phyloP scores from a whole-genome alignment of 1,140 invertebrate genomes.

The Galleria mellonella region DNA sequence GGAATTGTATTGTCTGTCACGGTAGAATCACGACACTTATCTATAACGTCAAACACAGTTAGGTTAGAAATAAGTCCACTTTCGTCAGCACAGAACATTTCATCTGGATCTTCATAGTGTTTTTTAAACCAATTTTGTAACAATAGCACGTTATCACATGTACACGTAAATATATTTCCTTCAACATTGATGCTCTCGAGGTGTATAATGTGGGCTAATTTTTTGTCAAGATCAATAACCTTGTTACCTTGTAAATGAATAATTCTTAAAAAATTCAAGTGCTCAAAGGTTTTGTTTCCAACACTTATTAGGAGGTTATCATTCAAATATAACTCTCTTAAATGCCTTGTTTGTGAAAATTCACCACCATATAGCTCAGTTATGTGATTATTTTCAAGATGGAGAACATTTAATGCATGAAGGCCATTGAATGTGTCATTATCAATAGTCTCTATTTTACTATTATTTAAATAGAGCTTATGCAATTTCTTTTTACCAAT shows the following conservation, averaged over 20 bases:
- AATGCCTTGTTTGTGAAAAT: conserved; percentile 82
- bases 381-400: conserved; percentile 88
- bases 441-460: conserved; percentile 83
- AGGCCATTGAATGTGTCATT: conserved; percentile 91
- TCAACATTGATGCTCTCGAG: conserved; percentile 80
- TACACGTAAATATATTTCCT: conserved; percentile 82
- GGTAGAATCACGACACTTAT: conserved; percentile 80
- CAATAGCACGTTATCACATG: conserved; percentile 77
- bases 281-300: conserved; percentile 83
- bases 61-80: conserved; percentile 78
- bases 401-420: conserved; percentile 82
- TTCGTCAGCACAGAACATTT: conserved; percentile 77
- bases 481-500: conserved; percentile 90
- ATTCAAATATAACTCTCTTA: conserved; percentile 89
- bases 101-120: conserved; percentile 79
- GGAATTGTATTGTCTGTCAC: conserved; percentile 86
- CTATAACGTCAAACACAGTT: conserved; percentile 78
- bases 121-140: conserved; percentile 81
- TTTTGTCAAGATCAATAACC: conserved; percentile 84
- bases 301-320: conserved; percentile 84
- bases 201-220: conserved; percentile 76
- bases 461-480: conserved; percentile 88
- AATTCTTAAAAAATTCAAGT: conserved; percentile 82
- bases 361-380: conserved; percentile 84
- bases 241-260: conserved; percentile 86